These are phyloP conservation scores for Pristionchus entomophagus DNA, from an alignment of 2,888 invertebrate species.

Conservation along the genomic window DNA sequence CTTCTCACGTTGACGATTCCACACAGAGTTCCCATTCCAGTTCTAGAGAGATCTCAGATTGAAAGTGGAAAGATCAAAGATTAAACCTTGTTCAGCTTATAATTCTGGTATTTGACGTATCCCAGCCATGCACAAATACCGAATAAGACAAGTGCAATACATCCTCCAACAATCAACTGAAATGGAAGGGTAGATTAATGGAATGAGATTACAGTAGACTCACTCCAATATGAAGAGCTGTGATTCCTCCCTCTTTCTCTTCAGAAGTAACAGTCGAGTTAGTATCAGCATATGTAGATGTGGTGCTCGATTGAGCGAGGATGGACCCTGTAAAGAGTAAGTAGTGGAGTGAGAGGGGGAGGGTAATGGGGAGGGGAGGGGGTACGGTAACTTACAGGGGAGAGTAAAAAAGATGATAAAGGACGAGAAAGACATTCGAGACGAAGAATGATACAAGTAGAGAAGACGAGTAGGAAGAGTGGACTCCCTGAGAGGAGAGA, in stretches of 20 bases:
- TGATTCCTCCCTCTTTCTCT: neutral
- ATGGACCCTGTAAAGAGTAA: slow-evolving; percentile 25
- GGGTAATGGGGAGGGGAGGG: neutral
- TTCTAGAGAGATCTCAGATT: slow-evolving; percentile 28
- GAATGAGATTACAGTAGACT: slow-evolving; percentile 7
- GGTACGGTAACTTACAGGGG: neutral
- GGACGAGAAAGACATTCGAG: slow-evolving; percentile 34
- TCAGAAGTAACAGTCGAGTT: no score
- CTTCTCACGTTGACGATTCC: slow-evolving; percentile 40
- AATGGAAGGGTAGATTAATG: neutral
- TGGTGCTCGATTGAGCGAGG: neutral
- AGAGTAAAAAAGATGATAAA: slow-evolving; percentile 6
- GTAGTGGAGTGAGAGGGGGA: no score
- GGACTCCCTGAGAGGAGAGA: neutral
- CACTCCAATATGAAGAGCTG: neutral
- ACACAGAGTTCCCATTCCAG: slow-evolving; percentile 17
- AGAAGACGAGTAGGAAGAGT: slow-evolving; percentile 19
- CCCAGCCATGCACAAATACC: slow-evolving; percentile 8
- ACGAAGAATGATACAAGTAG: slow-evolving; percentile 38
- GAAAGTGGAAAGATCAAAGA: neutral
- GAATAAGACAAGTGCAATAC: neutral
- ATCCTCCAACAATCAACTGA: slow-evolving; percentile 11
- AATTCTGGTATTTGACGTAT: slow-evolving; percentile 36
- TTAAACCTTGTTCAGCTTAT: slow-evolving; percentile 27
- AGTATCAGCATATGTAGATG: no score